A percentile compares a stretch with the other conserved stretches of the same genome.
These are phyloP conservation scores for Psilopsiagon aymara DNA, from an alignment of 2,113 vertebrate genomes.

Conservation along the genomic window DNA sequence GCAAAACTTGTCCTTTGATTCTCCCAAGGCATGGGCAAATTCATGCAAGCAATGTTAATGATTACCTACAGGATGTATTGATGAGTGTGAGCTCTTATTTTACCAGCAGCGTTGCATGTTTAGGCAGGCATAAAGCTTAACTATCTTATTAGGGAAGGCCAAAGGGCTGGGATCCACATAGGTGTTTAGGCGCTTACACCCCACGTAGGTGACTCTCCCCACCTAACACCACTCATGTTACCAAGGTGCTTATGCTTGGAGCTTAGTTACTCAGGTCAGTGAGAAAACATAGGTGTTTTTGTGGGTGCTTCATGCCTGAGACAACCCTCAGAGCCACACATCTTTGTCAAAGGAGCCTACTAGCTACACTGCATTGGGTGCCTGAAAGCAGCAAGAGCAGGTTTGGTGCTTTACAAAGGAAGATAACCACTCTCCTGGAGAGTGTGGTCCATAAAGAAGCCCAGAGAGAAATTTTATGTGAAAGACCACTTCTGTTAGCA, in stretches of 20 bases:
- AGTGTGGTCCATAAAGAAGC: background rate
- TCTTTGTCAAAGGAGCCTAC: accelerated
- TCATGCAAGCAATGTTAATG: background rate
- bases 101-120: accelerated
- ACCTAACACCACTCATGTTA: background rate
- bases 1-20: constrained; percentile 30
- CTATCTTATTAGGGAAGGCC: background rate
- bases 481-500: background rate
- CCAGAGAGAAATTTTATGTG: background rate
- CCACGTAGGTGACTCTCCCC: accelerated
- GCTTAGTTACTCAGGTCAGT: background rate
- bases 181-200: background rate
- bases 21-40: background rate
- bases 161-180: background rate
- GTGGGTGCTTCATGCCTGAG: background rate
- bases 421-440: background rate
- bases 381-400: accelerated
- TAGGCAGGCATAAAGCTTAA: background rate
- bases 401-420: background rate
- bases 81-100: background rate
- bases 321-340: background rate
- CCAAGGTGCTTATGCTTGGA: background rate
- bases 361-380: accelerated
- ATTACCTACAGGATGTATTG: background rate
- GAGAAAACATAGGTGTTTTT: accelerated